A percentile compares a stretch with the other conserved stretches of the same genome.
Evolutionary conservation across 1,140 invertebrate species (phyloP).

Genomic region (Drosophila varians): DNA sequence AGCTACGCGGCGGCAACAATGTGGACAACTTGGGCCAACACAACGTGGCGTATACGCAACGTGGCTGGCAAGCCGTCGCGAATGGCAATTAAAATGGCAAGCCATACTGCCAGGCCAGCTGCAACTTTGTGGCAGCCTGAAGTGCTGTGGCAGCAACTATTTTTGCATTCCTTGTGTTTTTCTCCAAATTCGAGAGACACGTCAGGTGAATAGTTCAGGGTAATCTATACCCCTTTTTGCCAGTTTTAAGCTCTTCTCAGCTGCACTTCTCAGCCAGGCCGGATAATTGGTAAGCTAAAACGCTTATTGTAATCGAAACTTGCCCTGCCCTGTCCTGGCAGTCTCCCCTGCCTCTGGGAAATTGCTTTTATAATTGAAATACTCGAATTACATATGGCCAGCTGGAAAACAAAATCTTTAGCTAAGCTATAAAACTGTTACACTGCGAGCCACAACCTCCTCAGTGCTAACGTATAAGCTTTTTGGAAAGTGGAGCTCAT

Average conservation of each 20-base stretch:
- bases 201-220: slow-evolving; percentile 6
- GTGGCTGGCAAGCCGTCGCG: slow-evolving; percentile 40
- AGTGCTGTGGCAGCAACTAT: slow-evolving; percentile 49
- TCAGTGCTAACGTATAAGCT: neutral
- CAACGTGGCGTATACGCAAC: slow-evolving; percentile 10
- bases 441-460: neutral
- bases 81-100: slow-evolving; percentile 72
- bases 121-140: slow-evolving; percentile 69
- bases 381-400: slow-evolving; percentile 61
- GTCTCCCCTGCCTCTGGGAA: slow-evolving; percentile 9
- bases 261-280: neutral
- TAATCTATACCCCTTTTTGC: slow-evolving; percentile 3
- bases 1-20: slow-evolving; percentile 49
- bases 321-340: neutral
- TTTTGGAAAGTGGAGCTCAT: too few species aligned
- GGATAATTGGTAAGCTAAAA: slow-evolving; percentile 61
- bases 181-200: slow-evolving; percentile 24
- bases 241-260: neutral
- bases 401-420: neutral
- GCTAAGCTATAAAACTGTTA: slow-evolving; percentile 14
- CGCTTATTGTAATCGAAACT: slow-evolving; percentile 53
- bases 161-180: slow-evolving; percentile 44
- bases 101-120: slow-evolving; percentile 41
- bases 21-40: slow-evolving; percentile 24
- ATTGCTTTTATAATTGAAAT: slow-evolving; percentile 79